Evolutionary conservation across 2,888 invertebrate genomes (phyloP).

Genomic region (Lobophora halterata): DNA sequence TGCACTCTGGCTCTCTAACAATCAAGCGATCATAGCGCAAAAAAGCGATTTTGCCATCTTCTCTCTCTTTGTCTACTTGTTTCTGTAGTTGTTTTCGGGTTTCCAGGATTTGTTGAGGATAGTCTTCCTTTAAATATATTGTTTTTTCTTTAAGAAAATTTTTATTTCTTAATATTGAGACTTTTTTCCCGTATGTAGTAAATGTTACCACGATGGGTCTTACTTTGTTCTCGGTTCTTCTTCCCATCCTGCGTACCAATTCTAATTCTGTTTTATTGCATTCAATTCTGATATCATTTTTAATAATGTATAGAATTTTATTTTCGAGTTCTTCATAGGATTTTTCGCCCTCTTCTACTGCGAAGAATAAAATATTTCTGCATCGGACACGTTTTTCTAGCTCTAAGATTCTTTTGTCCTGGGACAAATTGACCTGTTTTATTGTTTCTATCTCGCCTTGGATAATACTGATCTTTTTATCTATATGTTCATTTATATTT

Average conservation of each 20-base stretch:
- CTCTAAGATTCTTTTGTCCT: background rate
- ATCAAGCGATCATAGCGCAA: background rate
- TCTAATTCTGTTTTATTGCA: background rate
- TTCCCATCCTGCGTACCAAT: background rate
- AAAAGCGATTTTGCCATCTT: conserved; percentile 1
- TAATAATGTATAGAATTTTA: background rate
- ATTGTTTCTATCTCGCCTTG: conserved; percentile 2
- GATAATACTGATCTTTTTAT: background rate
- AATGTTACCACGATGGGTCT: background rate
- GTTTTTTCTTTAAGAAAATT: background rate
- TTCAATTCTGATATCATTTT: background rate
- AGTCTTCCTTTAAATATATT: too few relatives aligned
- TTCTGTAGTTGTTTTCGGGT: background rate
- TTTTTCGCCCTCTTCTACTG: background rate
- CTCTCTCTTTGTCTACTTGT: background rate
- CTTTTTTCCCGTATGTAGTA: conserved; percentile 1
- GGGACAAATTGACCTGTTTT: background rate
- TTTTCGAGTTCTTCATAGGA: conserved; percentile 1
- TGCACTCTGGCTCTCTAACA: background rate
- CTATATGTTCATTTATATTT: conserved; percentile 2
- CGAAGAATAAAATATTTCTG: conserved; percentile 2
- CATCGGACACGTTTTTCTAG: background rate
- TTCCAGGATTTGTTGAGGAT: background rate
- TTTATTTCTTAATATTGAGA: background rate
- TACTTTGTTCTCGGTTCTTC: background rate